Conservation (phyloP, 2,797 vertebrate genomes). For the Tragelaphus oryx region DNA sequence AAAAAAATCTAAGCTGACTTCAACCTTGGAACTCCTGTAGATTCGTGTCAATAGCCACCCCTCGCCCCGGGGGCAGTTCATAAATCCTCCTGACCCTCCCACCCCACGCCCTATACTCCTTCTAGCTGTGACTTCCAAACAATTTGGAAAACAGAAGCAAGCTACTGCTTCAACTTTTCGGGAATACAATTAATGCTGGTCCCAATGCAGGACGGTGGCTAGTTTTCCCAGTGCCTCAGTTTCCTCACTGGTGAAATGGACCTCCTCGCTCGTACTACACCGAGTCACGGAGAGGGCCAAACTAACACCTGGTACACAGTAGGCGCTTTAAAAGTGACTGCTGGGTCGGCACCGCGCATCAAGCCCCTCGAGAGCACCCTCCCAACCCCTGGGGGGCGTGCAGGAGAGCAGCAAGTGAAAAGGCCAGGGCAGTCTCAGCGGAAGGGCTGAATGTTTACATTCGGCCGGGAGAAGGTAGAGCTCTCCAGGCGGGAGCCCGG, state of each 20-base stretch:
- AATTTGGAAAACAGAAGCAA: background rate
- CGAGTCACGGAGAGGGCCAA: background rate
- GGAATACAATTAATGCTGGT: background rate
- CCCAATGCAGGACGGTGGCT: background rate
- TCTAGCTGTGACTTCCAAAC: background rate
- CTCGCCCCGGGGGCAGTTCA: background rate
- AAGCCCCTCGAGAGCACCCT: background rate
- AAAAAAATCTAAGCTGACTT: conserved; percentile 4
- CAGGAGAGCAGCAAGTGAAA: background rate
- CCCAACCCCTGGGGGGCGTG: background rate
- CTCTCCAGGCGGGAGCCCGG: conserved; percentile 29
- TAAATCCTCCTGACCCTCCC: conserved; percentile 16
- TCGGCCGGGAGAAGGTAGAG: conserved; percentile 8
- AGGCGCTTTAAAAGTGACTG: background rate
- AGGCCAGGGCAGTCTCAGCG: conserved; percentile 2
- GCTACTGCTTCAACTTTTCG: background rate
- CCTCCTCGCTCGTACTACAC: background rate
- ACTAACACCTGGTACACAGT: background rate
- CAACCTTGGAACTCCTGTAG: conserved; percentile 23
- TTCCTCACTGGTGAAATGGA: background rate
- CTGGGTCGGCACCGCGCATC: background rate
- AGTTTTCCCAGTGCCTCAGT: background rate
- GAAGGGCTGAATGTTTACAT: conserved; percentile 66
- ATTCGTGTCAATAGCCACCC: background rate
- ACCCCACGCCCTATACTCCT: background rate